phyloP scores from a whole-genome alignment of 2,113 vertebrate species.

The Crotalus helleri region DNA sequence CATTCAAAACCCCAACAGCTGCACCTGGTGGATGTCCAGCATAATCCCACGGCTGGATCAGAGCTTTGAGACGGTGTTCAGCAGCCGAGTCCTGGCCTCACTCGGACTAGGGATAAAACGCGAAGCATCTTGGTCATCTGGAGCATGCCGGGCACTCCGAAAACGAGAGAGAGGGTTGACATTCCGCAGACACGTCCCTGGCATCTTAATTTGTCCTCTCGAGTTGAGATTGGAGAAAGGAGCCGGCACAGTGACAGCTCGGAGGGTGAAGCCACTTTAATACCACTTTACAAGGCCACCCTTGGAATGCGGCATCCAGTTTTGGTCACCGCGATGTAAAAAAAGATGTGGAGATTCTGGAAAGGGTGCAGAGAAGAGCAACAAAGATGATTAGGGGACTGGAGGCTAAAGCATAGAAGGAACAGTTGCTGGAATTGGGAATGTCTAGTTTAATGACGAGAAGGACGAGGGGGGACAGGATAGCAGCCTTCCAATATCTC shows the following conservation, averaged over 20 bases:
- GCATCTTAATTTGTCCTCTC: slow-evolving; percentile 49
- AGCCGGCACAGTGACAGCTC: not conserved
- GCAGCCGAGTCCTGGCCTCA: not conserved
- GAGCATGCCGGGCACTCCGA: slow-evolving; percentile 36
- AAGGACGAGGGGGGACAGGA: too few relatives aligned
- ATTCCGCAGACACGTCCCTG: not conserved
- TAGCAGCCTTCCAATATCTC: too few relatives aligned
- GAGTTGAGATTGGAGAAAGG: not conserved
- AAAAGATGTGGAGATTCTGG: too few relatives aligned
- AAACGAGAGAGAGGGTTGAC: slow-evolving; percentile 35
- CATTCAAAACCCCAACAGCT: not conserved
- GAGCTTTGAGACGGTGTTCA: not conserved
- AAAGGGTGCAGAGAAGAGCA: too few relatives aligned
- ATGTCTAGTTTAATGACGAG: too few relatives aligned
- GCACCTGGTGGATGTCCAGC: not conserved
- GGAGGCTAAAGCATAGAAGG: too few relatives aligned
- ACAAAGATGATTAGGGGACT: too few relatives aligned
- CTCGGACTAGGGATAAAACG: slow-evolving; percentile 27
- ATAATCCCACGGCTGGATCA: not conserved
- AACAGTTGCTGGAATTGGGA: too few relatives aligned
- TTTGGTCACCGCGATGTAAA: too few relatives aligned
- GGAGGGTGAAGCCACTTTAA: not conserved
- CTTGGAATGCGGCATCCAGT: too few relatives aligned
- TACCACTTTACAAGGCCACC: too few relatives aligned
- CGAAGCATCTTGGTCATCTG: slow-evolving; percentile 33